Base-by-base conservation (phyloP, 2,797 vertebrate species). In the Alcedo atthis region DNA sequence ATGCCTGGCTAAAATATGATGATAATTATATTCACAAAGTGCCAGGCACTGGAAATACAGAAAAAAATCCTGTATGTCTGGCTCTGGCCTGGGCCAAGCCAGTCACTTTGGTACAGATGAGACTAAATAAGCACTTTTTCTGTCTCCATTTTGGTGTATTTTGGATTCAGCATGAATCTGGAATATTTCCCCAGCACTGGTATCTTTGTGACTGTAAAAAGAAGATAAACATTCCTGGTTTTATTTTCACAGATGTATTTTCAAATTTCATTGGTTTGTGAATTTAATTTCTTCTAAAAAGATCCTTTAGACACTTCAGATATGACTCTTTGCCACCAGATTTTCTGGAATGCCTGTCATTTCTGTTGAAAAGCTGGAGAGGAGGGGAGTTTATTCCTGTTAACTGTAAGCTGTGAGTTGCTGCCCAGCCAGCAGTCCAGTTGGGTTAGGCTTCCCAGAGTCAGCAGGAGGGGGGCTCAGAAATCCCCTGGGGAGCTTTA, bases 281-380 rank as follows among this genome's bases (percentile, higher is more conserved):
- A 88, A 62, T 92, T 66, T 40, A 81, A 33, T 81, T 70, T 59
- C 15, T 83, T 83, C 18, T 9, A 2, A 7, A 67, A 71, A 49
- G 15, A 32, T 33, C 22, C 14, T 58, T 76, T 68, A 6, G 15
- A 46, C 54, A 28, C 55, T 49, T 43, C 32, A 79, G 49, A 54
- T 37, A 14, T 0, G 4, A 53, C n/a, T 69, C 6, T 68, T 7
- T 45, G 5, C 61, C n/a, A 28, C 37, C n/a, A 75, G 57, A 75
- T 37, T 32, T 70, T 30, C 33, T 37, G 18, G 49, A 85, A 42
- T 58, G 9, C 3, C 35, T 71, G 16, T 10, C 5, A 9, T 63
- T 89, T 86, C 79, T 58, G 4, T 63, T 93, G 73, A 33, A 82
- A 87, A 91, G 12, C 17, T 77, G 32, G 12, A 57, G 66, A 69